Evolutionary conservation across 2,888 invertebrate genomes (phyloP).

Genomic region (Melanargia galathea): DNA sequence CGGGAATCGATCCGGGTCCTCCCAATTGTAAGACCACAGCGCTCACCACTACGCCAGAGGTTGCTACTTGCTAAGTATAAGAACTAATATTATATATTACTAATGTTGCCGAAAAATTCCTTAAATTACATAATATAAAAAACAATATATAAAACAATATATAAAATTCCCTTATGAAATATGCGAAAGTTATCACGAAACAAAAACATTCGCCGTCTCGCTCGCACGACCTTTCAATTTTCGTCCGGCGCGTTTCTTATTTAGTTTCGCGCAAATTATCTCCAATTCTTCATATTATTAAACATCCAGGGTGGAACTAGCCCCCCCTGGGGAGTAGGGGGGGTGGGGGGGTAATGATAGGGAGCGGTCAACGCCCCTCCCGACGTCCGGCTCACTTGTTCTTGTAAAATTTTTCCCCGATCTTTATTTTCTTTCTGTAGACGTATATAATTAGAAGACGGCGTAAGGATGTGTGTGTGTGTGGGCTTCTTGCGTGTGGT

Average conservation of each 20-base stretch:
- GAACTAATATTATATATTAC: too few relatives aligned
- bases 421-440: conserved; percentile 80
- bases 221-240: conserved; percentile 76
- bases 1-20: too few relatives aligned
- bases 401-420: conserved; percentile 82
- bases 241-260: conserved; percentile 79
- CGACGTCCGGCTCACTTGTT: conserved; percentile 75
- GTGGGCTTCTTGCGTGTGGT: conserved; percentile 37
- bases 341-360: conserved; percentile 71
- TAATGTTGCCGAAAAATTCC: too few relatives aligned
- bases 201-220: conserved; percentile 27
- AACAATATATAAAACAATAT: background rate
- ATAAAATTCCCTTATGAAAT: conserved; percentile 13
- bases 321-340: conserved; percentile 61
- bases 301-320: conserved; percentile 79
- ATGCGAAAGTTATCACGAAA: conserved; percentile 11
- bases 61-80: too few relatives aligned
- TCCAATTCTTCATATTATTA: conserved; percentile 83
- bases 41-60: too few relatives aligned
- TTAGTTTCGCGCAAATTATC: conserved; percentile 83
- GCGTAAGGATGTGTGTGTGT: conserved; percentile 44
- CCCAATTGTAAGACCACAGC: too few relatives aligned
- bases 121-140: too few relatives aligned
- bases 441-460: conserved; percentile 81
- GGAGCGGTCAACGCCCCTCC: conserved; percentile 76